Evolutionary conservation across 1,140 invertebrate species (phyloP).

Genomic region (Anthonomus grandis): DNA sequence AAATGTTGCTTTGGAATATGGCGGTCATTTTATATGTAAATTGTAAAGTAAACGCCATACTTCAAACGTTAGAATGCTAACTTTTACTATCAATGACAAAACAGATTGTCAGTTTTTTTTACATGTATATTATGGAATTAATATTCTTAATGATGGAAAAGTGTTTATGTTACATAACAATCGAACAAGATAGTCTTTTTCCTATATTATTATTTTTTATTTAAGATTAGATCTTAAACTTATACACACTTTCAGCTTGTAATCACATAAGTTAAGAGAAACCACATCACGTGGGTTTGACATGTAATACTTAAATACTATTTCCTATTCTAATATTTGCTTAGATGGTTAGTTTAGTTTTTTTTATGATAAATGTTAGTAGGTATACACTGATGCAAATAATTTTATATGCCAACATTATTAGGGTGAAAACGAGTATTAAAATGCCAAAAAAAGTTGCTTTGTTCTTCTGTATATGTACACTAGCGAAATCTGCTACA

Average conservation of each 20-base stretch:
- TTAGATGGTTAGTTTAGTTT: constrained; percentile 14
- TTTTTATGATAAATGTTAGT: too few species aligned
- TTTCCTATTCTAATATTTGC: constrained; percentile 17
- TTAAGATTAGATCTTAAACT: constrained; percentile 18
- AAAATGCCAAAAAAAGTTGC: too few species aligned
- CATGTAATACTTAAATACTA: constrained; percentile 13
- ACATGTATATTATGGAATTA: constrained; percentile 18
- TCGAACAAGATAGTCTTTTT: constrained; percentile 28
- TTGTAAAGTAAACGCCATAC: constrained; percentile 21
- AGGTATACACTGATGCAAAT: constrained; percentile 21
- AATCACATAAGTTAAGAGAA: constrained; percentile 27
- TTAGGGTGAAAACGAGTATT: too few species aligned
- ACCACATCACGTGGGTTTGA: constrained; percentile 13
- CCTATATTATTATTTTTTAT: constrained; percentile 15
- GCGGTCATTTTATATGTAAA: constrained; percentile 12
- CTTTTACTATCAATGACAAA: constrained; percentile 23
- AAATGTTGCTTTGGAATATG: constrained; percentile 30
- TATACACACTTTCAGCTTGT: constrained; percentile 19
- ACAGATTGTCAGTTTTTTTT: constrained; percentile 24
- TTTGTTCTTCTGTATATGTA: too few species aligned
- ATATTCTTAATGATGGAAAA: constrained; percentile 20
- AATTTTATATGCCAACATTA: too few species aligned
- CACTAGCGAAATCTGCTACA: too few species aligned
- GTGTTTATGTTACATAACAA: constrained; percentile 26
- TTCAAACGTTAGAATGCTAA: constrained; percentile 14